Evolutionary conservation across 1,140 invertebrate genomes (phyloP), one percentile per base, ranked within the genome.

Genomic region (Babylonia areolata): DNA sequence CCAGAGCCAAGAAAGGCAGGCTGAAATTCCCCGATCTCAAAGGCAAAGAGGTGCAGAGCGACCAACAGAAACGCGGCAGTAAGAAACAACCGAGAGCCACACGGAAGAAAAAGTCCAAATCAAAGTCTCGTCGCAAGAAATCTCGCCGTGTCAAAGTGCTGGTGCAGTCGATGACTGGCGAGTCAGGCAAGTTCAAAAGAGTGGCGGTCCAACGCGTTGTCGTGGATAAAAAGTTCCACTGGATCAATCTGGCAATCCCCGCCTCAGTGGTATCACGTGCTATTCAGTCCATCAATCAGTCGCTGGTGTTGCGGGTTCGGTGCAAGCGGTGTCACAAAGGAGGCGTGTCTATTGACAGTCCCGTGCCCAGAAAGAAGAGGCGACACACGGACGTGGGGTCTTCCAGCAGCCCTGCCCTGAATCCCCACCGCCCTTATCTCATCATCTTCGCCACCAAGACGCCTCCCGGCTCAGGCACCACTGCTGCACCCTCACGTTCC

Each of bases 311-410:
- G 40, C 42, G 51, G 46, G 51, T 81, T 31, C 42, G 51, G 2
- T 81, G 80, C 35, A 81, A 81, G 80, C 80, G 80, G 0, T 81
- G 80, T 23, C 42, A 51, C 80, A 35, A 81, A 51, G 42, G 46
- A 1, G 33, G 33, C 2, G 42, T 81, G 23, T 81, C 51, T 46
- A 81, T 81, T 33, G 80, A 81, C 33, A 37, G 42, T 31, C 20
- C 51, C 11, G 35, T 58, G n/a, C 80, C 42, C 28, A 17, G 80
- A 12, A 51, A 54, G 40, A 51, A 81, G 42, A 54, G 51, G 1
- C 42, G 35, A 12, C 28, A 20, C 40, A 33, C 54, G 23, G 6
- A 31, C 11, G 28, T 6, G n/a, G 51, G 1, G 28, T 51, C 46
- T 11, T 20, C 9, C 17, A 33, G 35, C 2, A 33, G 58, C 42